phyloP scores from a whole-genome alignment of 2,888 invertebrate genomes.

The Cheilosia impressa region DNA sequence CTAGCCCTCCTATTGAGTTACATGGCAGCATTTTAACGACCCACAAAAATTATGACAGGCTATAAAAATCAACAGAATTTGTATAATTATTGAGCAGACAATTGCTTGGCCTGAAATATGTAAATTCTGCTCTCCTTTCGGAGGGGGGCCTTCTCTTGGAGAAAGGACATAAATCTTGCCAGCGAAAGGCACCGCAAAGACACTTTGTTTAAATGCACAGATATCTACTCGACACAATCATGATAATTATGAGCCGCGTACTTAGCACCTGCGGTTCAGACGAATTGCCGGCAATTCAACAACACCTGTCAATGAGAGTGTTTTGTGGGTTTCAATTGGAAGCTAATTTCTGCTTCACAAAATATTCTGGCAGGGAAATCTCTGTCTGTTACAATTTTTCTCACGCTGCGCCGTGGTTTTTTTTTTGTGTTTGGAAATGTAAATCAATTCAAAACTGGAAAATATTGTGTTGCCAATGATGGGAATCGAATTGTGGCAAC shows the following conservation, averaged over 20 bases:
- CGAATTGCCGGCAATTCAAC: conserved; percentile 23
- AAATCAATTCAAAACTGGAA: conserved; percentile 17
- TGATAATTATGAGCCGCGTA: conserved; percentile 32
- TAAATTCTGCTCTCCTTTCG: conserved; percentile 7
- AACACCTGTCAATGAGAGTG: conserved; percentile 21
- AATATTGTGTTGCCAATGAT: conserved; percentile 40
- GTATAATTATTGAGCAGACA: conserved; percentile 45
- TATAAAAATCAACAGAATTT: conserved; percentile 34
- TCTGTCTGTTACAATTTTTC: background rate
- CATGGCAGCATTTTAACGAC: conserved; percentile 21
- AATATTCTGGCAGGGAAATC: conserved; percentile 20
- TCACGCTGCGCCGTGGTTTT: conserved; percentile 24
- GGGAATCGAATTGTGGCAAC: conserved; percentile 28
- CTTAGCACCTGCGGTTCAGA: conserved; percentile 47
- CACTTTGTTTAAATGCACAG: too few relatives aligned
- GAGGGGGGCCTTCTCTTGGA: background rate
- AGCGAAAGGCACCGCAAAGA: too few relatives aligned
- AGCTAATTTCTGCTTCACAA: conserved; percentile 49
- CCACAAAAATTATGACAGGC: conserved; percentile 41
- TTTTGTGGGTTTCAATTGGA: conserved; percentile 53
- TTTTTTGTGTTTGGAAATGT: conserved; percentile 7
- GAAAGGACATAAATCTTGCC: too few relatives aligned
- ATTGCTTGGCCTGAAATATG: conserved; percentile 42
- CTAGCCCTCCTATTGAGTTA: conserved; percentile 43
- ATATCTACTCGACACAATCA: background rate